Base-by-base conservation (phyloP, 2,113 vertebrate genomes). In the Centrocercus urophasianus region DNA sequence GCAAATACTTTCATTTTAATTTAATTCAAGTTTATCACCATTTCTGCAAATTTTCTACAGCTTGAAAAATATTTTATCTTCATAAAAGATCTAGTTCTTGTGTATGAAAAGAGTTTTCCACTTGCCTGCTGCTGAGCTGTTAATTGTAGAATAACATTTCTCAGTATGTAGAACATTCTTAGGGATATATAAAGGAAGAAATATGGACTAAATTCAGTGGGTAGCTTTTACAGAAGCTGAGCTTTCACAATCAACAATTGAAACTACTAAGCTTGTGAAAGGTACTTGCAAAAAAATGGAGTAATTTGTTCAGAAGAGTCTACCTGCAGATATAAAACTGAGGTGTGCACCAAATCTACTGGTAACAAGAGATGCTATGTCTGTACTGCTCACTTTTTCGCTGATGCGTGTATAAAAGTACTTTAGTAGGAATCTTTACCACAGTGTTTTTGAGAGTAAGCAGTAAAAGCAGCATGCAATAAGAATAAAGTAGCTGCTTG, bases 141-240 rank as follows among this genome's bases (percentile, higher is more conserved):
- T 88, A 88, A 95, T 59, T 72, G 34, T 4, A 79, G 50, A 92
- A 83, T 19, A 74, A 63, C 17, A 22, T 83, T 94, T 91, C 72
- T 63, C 50, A 91, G 38, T n/a, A 77, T 18, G 36, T 18, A 82
- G 54, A 57, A 59, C 70, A 59, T 85, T 66, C 45, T 56, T 76
- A 77, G 64, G 64, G 50, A 74, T 42, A 52, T 48, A 50, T 28
- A 10, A 48, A 48, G 34, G 18, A 11, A 15, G 13, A 21, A 18
- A 50, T 32, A 88, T 5, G 17, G 24, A 80, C 18, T 50, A 45
- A 66, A 15, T 76, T 73, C 5, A 7, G 19, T 40, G 38, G 20
- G 17, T 32, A 90, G 24, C 4, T 74, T 22, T 69, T 79, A 60
- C 8, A 88, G n/a, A 87, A 22, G 25, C 45, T 83, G 45, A 83